Percentiles rank a stretch among this genome's conserved stretches.
Evolutionary conservation across 2,113 vertebrate genomes (phyloP).

Genomic region (Neopipo cinnamomea): DNA sequence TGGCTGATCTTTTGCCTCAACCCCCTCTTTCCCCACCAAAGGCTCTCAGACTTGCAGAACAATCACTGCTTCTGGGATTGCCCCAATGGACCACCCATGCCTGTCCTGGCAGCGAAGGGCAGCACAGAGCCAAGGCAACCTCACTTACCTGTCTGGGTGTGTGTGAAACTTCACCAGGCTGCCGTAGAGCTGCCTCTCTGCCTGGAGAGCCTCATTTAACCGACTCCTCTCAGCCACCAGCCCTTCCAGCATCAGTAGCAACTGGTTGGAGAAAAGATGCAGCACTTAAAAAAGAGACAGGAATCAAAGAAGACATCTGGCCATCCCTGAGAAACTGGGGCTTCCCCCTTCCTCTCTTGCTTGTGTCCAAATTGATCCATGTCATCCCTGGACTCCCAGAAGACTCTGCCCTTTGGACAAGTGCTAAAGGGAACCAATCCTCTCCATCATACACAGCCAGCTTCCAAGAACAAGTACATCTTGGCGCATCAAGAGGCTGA

Average conservation of each 20-base stretch:
- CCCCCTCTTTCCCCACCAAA: not conserved
- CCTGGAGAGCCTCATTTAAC: slow-evolving; percentile 87
- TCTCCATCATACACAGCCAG: not conserved
- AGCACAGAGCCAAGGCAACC: not conserved
- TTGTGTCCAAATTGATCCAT: not conserved
- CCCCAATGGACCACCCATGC: fast-evolving
- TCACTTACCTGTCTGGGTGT: slow-evolving; percentile 80
- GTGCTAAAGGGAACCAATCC: not conserved
- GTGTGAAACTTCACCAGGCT: slow-evolving; percentile 81
- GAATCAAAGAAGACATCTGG: not conserved
- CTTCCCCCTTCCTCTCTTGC: not conserved
- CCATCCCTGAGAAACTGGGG: not conserved
- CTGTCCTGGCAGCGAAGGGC: not conserved
- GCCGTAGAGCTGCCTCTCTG: slow-evolving; percentile 89
- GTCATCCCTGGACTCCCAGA: not conserved
- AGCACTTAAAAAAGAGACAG: not conserved
- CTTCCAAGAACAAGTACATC: not conserved
- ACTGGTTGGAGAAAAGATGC: slow-evolving; percentile 22
- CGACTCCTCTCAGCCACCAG: slow-evolving; percentile 83
- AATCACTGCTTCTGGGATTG: not conserved
- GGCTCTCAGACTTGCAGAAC: not conserved
- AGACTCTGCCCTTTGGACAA: not conserved
- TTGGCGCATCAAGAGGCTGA: not conserved
- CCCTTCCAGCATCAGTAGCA: slow-evolving; percentile 83
- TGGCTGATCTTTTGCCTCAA: not conserved